Evolutionary conservation across 2,797 vertebrate species (phyloP), one percentile per base, ranked within the genome.

Genomic region (Babyrousa celebensis): DNA sequence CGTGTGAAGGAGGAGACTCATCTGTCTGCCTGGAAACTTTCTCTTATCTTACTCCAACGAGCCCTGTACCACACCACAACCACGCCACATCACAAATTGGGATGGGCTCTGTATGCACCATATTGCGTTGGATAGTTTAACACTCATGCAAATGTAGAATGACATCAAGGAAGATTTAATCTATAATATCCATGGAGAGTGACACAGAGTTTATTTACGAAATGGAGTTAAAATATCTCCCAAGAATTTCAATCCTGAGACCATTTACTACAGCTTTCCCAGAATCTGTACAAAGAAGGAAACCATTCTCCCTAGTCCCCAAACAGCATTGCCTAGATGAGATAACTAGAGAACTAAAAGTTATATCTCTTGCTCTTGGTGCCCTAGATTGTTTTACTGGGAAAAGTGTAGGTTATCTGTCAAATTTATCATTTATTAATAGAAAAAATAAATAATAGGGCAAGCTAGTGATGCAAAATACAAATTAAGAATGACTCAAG

Each of bases 391-490:
- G 60, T 89, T 89, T 94, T 86, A 36, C 32, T 25, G 7, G 25
- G 25, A 75, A 90, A 89, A 77, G 18, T 21, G 12, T 23, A 74
- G 16, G 68, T 80, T 75, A 58, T 70, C n/a, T 85, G 8, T 86
- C 65, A 85, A 80, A 84, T 87, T 36, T 74, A 16, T 9, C 43
- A 79, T 87, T 95, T 93, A 89, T 62, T 85, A 92, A 79, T 77
- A 84, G 58, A 80, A 96, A 96, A 93, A 70, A 71, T 56, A 89
- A 91, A 70, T 89, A 84, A 40, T 58, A 82, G 84, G 7, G 16
- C 7, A 84, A 65, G 68, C 70, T 77, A 94, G 60, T 95, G 21
- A 58, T 74, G 27, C 62, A 32, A 93, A 94, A 79, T 92, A 36
- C 17, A 77, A 72, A 74, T 72, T 60, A 80, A 87, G 21, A 79